Percentiles rank a stretch among this genome's conserved stretches.
These are phyloP conservation scores for Syrphus vitripennis DNA, from an alignment of 2,888 invertebrate species.

Conservation along the genomic window DNA sequence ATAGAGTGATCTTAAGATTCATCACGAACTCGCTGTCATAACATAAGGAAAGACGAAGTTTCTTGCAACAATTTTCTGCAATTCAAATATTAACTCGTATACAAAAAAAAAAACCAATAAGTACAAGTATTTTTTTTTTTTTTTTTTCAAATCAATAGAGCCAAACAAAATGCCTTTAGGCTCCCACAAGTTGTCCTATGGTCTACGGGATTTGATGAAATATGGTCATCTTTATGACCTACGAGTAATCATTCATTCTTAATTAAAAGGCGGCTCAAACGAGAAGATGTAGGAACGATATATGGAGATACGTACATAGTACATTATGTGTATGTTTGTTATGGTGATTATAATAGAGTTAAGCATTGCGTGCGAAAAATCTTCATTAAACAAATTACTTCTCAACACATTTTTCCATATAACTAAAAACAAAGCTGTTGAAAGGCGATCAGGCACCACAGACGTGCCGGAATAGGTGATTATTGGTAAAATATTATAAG, in stretches of 20 bases:
- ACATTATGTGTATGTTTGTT: background rate
- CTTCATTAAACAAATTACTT: constrained; percentile 28
- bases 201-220: background rate
- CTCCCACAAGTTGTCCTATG: background rate
- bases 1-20: constrained; percentile 52
- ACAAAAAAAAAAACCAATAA: background rate
- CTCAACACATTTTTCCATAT: constrained; percentile 17
- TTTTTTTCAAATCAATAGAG: constrained; percentile 3
- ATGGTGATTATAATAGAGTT: background rate
- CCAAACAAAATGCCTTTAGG: constrained; percentile 2
- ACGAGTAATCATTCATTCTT: constrained; percentile 25
- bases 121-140: too few species aligned
- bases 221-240: constrained; percentile 23
- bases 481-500: constrained; percentile 6
- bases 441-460: constrained; percentile 25
- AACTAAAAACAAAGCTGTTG: background rate
- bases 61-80: background rate
- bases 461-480: constrained; percentile 37
- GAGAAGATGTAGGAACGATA: background rate
- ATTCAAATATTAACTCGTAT: constrained; percentile 10
- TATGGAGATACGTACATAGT: background rate
- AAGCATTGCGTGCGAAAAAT: constrained; percentile 28
- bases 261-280: constrained; percentile 15
- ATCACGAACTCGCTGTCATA: constrained; percentile 60
- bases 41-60: background rate